Percentiles rank a stretch among this genome's conserved stretches.
Evolutionary conservation across 2,888 invertebrate species (phyloP).

Genomic region (Drosophila diplacantha): DNA sequence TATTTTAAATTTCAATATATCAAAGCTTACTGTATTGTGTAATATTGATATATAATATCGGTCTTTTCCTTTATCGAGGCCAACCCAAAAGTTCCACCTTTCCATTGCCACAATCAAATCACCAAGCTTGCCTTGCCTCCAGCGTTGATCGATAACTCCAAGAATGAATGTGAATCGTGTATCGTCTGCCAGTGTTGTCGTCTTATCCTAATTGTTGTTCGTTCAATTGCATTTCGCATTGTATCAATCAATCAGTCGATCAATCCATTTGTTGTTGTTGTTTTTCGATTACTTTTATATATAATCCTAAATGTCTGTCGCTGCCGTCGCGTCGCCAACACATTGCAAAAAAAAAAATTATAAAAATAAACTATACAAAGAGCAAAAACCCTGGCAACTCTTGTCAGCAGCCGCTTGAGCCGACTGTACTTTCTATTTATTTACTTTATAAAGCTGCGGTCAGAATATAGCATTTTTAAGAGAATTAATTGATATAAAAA

Average conservation of each 20-base stretch:
- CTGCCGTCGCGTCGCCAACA: conserved; percentile 47
- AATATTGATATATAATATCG: neutral
- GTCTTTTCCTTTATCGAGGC: too few relatives aligned
- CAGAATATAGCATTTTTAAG: neutral
- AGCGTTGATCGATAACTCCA: conserved; percentile 11
- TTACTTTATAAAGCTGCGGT: conserved; percentile 7
- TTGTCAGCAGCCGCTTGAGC: conserved; percentile 35
- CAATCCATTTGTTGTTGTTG: conserved; percentile 65
- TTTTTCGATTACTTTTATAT: conserved; percentile 46
- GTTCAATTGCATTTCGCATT: conserved; percentile 56
- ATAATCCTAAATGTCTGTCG: conserved; percentile 58
- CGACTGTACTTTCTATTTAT: conserved; percentile 39
- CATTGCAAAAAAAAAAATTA: conserved; percentile 40
- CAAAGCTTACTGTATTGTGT: neutral
- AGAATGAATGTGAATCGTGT: conserved; percentile 38
- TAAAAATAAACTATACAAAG: conserved; percentile 3
- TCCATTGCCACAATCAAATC: conserved; percentile 18
- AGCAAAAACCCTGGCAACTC: conserved; percentile 44
- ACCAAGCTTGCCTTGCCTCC: conserved; percentile 22
- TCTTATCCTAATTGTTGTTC: conserved; percentile 55
- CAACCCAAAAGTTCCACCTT: neutral
- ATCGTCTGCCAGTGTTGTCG: conserved; percentile 60
- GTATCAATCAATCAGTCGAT: conserved; percentile 20
- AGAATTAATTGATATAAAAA: too few relatives aligned
- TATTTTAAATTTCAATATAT: neutral